A percentile compares a stretch with the other conserved stretches of the same genome.
These are phyloP conservation scores for Diarsia brunnea DNA, from an alignment of 2,888 invertebrate genomes.

Conservation along the genomic window DNA sequence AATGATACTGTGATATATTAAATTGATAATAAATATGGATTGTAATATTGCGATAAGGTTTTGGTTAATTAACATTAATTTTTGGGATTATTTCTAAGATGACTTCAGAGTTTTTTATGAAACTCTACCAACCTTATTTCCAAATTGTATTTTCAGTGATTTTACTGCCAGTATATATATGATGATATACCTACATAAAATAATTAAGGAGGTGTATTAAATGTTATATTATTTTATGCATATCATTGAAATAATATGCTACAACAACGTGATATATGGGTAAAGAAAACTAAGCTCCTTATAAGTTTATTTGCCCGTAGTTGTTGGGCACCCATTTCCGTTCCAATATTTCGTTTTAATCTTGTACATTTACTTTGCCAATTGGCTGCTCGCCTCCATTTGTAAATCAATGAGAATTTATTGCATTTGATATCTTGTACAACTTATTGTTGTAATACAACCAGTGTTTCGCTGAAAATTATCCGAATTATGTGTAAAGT, in stretches of 20 bases:
- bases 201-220: background rate
- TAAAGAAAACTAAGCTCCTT: background rate
- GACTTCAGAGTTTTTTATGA: background rate
- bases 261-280: background rate
- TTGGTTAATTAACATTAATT: background rate
- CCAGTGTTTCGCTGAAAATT: background rate
- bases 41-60: background rate
- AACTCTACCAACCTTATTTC: background rate
- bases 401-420: constrained; percentile 33
- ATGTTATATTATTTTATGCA: background rate
- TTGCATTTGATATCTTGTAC: constrained; percentile 17
- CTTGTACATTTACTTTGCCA: constrained; percentile 30
- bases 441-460: constrained; percentile 19
- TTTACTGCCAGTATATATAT: no score
- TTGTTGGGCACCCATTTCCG: background rate
- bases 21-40: background rate
- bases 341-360: constrained; percentile 47
- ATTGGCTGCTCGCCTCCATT: constrained; percentile 36
- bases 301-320: constrained; percentile 25
- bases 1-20: background rate
- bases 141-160: background rate
- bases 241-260: background rate
- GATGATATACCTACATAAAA: background rate
- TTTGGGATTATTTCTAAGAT: background rate
- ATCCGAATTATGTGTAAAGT: background rate